A percentile compares a stretch with the other conserved stretches of the same genome.
Evolutionary conservation across 2,113 vertebrate genomes (phyloP).

Genomic region (Marmota flaviventris): DNA sequence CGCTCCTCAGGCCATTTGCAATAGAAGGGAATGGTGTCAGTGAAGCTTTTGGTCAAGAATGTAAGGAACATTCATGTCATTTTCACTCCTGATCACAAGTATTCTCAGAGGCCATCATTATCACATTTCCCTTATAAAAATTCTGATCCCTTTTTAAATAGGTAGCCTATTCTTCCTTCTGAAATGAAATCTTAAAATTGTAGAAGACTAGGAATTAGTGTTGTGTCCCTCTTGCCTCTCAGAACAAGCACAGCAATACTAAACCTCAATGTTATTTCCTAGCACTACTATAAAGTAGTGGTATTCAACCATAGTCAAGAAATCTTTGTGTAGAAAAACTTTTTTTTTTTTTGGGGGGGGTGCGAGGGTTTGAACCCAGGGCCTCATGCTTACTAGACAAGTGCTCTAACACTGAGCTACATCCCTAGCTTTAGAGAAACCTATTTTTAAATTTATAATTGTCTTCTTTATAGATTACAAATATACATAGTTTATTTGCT

Average conservation of each 20-base stretch:
- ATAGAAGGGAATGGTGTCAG: background rate
- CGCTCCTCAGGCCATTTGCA: background rate
- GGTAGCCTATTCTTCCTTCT: background rate
- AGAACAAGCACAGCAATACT: background rate
- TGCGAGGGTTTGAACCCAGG: no score
- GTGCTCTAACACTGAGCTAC: no score
- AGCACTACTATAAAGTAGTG: background rate
- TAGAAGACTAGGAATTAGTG: background rate
- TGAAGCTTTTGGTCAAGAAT: conserved; percentile 1
- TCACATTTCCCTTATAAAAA: background rate
- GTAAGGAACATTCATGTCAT: background rate
- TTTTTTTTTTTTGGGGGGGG: no score
- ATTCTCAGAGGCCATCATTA: background rate
- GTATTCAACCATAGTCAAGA: background rate
- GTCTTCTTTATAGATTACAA: conserved; percentile 39
- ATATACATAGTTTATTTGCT: background rate
- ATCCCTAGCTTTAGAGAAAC: no score
- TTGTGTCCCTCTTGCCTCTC: background rate
- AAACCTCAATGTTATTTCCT: background rate
- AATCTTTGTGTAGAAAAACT: conserved; percentile 48
- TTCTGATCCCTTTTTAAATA: background rate
- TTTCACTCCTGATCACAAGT: background rate
- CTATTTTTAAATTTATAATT: conserved; percentile 48
- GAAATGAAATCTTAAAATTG: conserved; percentile 1
- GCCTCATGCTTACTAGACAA: no score